These are phyloP conservation scores for Phalangium opilio DNA, from an alignment of 2,888 invertebrate species.

Conservation along the genomic window DNA sequence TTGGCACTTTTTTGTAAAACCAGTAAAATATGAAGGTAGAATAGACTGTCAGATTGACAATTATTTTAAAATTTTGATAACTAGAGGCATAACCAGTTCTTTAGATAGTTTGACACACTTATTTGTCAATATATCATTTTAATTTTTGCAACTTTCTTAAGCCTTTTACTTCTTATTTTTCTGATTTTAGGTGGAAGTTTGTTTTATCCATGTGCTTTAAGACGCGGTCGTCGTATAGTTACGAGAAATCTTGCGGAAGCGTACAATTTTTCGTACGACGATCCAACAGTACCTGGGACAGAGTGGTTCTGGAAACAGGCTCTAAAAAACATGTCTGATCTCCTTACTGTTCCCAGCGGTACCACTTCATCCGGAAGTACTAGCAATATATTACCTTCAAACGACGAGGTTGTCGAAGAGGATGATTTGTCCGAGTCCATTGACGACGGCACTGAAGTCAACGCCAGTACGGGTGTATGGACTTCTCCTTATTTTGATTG, in stretches of 20 bases:
- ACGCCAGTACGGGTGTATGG: constrained; percentile 12
- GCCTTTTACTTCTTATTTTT: no score
- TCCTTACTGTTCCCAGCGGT: neutral
- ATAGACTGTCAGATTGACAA: no score
- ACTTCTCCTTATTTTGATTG: constrained; percentile 16
- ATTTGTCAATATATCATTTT: no score
- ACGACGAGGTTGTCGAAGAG: constrained; percentile 5
- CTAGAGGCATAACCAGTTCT: no score
- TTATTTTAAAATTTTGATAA: no score
- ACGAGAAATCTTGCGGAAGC: constrained; percentile 1
- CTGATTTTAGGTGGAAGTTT: constrained; percentile 2
- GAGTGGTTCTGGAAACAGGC: constrained; percentile 5
- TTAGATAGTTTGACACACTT: no score
- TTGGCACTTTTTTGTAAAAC: no score
- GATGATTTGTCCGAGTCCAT: neutral
- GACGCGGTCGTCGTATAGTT: constrained; percentile 2
- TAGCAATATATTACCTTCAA: neutral
- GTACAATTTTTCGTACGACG: constrained; percentile 2
- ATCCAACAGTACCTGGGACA: neutral
- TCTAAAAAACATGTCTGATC: neutral
- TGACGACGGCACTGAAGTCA: neutral
- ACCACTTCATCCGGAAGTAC: neutral
- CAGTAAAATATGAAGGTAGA: no score
- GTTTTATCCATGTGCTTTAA: constrained; percentile 9
- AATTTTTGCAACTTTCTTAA: no score